A percentile compares a stretch with the other conserved stretches of the same genome.
These are phyloP conservation scores for Crambe crambe DNA, from an alignment of 37 sponge, comb jelly and placozoan species.

Conservation along the genomic window DNA sequence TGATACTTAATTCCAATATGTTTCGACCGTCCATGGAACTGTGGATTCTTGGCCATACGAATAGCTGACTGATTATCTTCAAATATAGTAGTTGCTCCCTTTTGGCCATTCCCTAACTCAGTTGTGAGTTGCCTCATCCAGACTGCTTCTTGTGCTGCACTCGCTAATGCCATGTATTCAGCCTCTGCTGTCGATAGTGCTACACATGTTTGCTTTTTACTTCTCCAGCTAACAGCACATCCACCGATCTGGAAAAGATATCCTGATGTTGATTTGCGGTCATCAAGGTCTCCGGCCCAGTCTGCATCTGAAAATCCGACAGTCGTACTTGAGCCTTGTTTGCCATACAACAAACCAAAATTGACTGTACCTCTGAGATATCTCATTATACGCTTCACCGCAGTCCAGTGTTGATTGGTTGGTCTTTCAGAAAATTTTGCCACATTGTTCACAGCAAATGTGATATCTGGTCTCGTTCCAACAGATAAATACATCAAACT, in stretches of 20 bases:
- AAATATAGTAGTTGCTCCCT: constrained; percentile 9
- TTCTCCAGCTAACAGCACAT: constrained; percentile 32
- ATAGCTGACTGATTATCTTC: constrained; percentile 53
- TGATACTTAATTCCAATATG: constrained; percentile 56
- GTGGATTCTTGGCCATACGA: constrained; percentile 31
- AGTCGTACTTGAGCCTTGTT: neutral
- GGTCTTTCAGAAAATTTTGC: constrained; percentile 35
- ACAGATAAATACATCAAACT: constrained; percentile 32
- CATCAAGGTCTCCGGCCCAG: constrained; percentile 31
- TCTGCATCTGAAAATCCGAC: constrained; percentile 2
- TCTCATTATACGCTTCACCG: too few relatives aligned
- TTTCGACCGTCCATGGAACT: constrained; percentile 48
- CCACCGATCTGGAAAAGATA: constrained; percentile 41
- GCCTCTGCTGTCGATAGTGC: constrained; percentile 51
- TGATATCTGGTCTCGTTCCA: constrained; percentile 43
- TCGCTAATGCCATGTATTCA: constrained; percentile 12
- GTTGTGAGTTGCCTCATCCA: constrained; percentile 37
- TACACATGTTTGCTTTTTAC: constrained; percentile 38
- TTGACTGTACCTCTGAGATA: too few relatives aligned
- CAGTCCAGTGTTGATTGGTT: too few relatives aligned
- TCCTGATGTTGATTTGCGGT: constrained; percentile 43
- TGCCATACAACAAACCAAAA: constrained; percentile 38
- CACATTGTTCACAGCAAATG: constrained; percentile 34
- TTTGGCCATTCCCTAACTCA: neutral
- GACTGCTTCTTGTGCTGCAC: constrained; percentile 41